Conservation (phyloP, 2,113 vertebrate genomes). For the Bubalus kerabau region DNA sequence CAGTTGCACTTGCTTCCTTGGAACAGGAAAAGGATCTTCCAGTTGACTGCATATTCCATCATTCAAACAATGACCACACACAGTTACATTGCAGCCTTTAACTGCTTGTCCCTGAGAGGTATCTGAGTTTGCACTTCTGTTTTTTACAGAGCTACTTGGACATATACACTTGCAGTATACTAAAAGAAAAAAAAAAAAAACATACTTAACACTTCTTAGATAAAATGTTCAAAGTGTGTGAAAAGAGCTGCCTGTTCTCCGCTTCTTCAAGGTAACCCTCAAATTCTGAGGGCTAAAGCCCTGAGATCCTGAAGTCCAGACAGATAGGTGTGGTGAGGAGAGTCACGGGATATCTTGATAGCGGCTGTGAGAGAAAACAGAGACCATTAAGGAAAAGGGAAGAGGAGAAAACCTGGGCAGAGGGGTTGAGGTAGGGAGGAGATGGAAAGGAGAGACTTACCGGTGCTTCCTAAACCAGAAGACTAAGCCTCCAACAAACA, state of each 20-base stretch:
- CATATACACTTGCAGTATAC: not conserved
- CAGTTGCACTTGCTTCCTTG: not conserved
- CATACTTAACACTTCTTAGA: not conserved
- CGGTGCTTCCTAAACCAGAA: fast-evolving
- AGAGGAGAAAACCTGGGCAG: not conserved
- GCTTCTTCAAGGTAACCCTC: not conserved
- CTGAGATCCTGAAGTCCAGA: not conserved
- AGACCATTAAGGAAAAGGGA: not conserved
- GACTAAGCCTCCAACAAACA: fast-evolving
- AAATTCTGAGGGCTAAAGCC: not conserved
- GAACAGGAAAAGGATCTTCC: not conserved
- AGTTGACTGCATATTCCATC: too few relatives aligned
- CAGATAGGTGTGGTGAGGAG: fast-evolving
- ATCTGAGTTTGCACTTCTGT: fast-evolving
- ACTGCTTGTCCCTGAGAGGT: not conserved
- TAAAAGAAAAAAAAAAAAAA: not conserved
- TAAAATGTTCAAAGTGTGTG: not conserved
- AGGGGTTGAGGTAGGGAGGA: not conserved
- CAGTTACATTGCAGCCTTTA: not conserved
- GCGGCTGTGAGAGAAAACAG: not conserved
- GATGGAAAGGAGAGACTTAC: not conserved
- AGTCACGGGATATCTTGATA: not conserved
- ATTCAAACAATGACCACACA: not conserved
- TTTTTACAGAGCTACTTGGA: not conserved
- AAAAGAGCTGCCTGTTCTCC: not conserved